These are phyloP conservation scores for Clusia tigrina DNA, from an alignment of 2,888 invertebrate genomes.

Conservation along the genomic window DNA sequence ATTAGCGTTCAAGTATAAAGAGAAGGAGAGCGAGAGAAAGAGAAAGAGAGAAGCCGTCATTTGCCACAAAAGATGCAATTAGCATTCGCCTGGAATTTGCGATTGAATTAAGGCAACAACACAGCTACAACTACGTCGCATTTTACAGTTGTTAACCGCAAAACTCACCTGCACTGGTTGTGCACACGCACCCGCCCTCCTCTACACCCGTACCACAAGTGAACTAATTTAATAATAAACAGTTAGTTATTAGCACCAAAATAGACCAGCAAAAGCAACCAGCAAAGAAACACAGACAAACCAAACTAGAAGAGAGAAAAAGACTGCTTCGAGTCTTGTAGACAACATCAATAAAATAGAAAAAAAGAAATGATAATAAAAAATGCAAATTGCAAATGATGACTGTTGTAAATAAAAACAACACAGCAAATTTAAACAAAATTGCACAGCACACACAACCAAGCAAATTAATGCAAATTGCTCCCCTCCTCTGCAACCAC, in stretches of 20 bases:
- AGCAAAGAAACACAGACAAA: background rate
- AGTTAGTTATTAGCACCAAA: background rate
- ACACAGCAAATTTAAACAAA: too few relatives aligned
- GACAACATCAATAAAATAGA: background rate
- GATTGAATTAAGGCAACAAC: conserved; percentile 10
- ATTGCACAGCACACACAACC: too few relatives aligned
- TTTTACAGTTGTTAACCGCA: background rate
- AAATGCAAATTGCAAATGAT: too few relatives aligned
- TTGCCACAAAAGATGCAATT: conserved; percentile 14
- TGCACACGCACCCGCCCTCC: background rate
- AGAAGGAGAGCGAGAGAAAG: conserved; percentile 12
- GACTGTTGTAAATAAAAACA: too few relatives aligned
- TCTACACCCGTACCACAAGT: background rate
- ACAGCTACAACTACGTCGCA: background rate
- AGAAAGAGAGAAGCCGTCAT: conserved; percentile 16
- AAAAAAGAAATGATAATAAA: too few relatives aligned
- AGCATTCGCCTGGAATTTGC: conserved; percentile 6
- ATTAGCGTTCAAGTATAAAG: too few relatives aligned
- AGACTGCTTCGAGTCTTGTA: background rate
- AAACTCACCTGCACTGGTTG: background rate
- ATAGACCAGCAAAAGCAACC: background rate
- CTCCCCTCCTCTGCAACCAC: too few relatives aligned
- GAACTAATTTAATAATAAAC: background rate
- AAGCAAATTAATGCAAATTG: too few relatives aligned
- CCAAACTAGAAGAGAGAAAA: background rate